A percentile compares a stretch with the other conserved stretches of the same genome.
Evolutionary conservation across 53 echinoderm and acorn worm genomes (phyloP).

Genomic region (Antedon mediterranea): DNA sequence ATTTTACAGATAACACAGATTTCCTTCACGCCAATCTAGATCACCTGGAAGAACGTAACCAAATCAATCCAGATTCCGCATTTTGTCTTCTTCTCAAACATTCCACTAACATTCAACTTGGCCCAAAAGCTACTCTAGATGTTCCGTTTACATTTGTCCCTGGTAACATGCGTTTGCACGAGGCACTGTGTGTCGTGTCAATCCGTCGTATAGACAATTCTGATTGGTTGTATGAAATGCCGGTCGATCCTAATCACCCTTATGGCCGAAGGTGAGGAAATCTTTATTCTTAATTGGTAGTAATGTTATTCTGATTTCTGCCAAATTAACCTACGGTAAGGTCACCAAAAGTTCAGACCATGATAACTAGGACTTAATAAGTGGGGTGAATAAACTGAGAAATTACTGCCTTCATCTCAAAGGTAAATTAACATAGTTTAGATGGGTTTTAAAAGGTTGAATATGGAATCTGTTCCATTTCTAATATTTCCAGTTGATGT

Average conservation of each 20-base stretch:
- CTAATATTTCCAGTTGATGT: no score
- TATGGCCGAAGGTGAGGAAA: slow-evolving; percentile 38
- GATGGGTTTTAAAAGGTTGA: no score
- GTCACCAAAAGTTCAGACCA: no score
- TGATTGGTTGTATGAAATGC: slow-evolving; percentile 51
- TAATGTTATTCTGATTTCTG: no score
- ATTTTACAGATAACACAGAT: slow-evolving; percentile 57
- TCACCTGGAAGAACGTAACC: slow-evolving; percentile 43
- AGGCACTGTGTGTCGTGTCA: slow-evolving; percentile 72
- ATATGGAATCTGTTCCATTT: no score
- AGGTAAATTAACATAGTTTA: no score
- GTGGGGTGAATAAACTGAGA: no score
- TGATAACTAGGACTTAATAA: no score
- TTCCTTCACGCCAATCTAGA: slow-evolving; percentile 23
- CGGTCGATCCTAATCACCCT: slow-evolving; percentile 63
- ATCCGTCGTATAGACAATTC: slow-evolving; percentile 48
- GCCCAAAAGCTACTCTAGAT: slow-evolving; percentile 78
- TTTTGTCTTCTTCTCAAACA: slow-evolving; percentile 95
- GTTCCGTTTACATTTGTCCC: slow-evolving; percentile 90
- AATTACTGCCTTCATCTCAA: no score
- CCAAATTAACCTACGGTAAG: no score
- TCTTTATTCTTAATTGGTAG: no score
- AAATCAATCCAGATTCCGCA: slow-evolving; percentile 75
- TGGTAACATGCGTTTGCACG: slow-evolving; percentile 74
- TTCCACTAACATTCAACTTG: slow-evolving; percentile 52